phyloP scores from a whole-genome alignment of 2,888 invertebrate genomes.

The Sesamia inferens region DNA sequence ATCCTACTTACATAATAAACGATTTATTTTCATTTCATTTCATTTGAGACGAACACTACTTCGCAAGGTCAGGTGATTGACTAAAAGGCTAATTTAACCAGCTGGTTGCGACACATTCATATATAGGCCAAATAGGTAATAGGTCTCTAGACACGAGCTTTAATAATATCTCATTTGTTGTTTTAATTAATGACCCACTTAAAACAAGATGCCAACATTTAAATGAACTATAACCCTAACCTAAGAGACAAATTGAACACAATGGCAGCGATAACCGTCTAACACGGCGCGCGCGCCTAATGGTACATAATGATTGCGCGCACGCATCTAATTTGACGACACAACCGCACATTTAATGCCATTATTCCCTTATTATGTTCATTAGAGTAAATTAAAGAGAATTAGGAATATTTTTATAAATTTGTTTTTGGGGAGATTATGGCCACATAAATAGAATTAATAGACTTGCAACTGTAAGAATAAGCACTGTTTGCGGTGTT shows the following conservation, averaged over 20 bases:
- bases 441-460: conserved; percentile 5
- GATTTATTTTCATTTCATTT: too few relatives aligned
- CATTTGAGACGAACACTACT: too few relatives aligned
- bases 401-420: conserved; percentile 16
- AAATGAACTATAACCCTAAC: conserved; percentile 45
- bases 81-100: too few relatives aligned
- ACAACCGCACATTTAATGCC: conserved; percentile 47
- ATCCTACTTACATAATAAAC: too few relatives aligned
- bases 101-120: too few relatives aligned
- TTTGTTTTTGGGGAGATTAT: conserved; percentile 11
- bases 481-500: neutral
- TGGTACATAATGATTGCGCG: conserved; percentile 59
- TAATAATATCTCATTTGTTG: neutral
- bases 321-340: conserved; percentile 57
- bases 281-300: conserved; percentile 54
- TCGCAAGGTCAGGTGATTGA: too few relatives aligned
- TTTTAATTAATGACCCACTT: conserved; percentile 7
- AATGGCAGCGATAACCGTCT: conserved; percentile 60
- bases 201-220: conserved; percentile 11
- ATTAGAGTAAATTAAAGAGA: conserved; percentile 38
- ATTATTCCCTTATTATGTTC: conserved; percentile 36
- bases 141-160: too few relatives aligned
- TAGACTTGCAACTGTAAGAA: neutral
- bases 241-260: conserved; percentile 53
- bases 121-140: neutral